Conservation (phyloP, 2,888 invertebrate species). For the Agrilus mali region DNA sequence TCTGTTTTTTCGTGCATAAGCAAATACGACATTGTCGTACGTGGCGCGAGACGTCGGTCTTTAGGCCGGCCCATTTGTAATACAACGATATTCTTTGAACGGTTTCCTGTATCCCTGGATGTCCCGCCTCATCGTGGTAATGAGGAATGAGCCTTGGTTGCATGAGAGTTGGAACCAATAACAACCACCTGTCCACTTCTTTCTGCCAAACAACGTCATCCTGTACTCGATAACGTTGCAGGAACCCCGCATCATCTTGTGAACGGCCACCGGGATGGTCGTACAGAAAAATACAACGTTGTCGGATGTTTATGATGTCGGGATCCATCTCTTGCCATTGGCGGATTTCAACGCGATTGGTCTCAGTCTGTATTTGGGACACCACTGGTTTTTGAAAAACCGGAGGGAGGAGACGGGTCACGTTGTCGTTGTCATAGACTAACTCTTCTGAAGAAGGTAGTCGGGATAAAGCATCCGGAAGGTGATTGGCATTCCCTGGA, state of each 20-base stretch:
- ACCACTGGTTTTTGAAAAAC: no score
- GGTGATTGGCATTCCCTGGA: conserved; percentile 12
- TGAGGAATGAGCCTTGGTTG: not conserved
- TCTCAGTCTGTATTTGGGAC: no score
- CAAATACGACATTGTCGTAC: conserved; percentile 9
- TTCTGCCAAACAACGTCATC: not conserved
- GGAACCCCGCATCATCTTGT: no score
- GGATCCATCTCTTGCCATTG: conserved; percentile 16
- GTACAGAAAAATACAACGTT: no score
- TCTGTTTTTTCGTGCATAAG: conserved; percentile 5
- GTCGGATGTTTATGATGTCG: conserved; percentile 12
- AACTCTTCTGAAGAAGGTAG: conserved; percentile 1
- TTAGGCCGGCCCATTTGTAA: conserved; percentile 8
- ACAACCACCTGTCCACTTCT: not conserved
- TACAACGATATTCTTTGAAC: not conserved
- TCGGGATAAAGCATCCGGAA: conserved; percentile 12
- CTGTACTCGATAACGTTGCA: not conserved
- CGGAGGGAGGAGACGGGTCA: not conserved
- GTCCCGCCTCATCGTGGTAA: conserved; percentile 12
- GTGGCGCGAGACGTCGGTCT: conserved; percentile 12
- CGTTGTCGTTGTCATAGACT: not conserved
- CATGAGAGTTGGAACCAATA: not conserved
- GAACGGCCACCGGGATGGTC: no score
- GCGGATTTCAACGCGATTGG: no score
- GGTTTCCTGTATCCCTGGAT: conserved; percentile 16